phyloP scores from a whole-genome alignment of 2,888 invertebrate genomes.

The Tribolium freemani region DNA sequence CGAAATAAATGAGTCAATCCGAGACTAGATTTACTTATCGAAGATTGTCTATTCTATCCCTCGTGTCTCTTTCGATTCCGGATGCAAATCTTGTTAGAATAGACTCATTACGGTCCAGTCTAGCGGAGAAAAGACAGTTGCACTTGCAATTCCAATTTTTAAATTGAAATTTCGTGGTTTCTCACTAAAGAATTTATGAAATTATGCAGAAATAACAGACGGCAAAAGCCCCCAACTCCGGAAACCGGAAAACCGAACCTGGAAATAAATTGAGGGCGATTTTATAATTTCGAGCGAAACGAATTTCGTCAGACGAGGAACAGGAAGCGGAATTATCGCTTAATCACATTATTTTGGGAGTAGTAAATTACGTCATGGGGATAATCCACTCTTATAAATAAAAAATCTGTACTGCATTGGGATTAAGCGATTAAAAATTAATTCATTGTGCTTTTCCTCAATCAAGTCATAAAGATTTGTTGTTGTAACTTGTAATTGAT shows the following conservation, averaged over 20 bases:
- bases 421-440: too few relatives aligned
- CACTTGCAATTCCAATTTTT: too few relatives aligned
- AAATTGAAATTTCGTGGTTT: too few relatives aligned
- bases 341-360: neutral
- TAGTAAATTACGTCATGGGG: neutral
- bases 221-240: neutral
- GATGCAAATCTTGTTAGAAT: slow-evolving; percentile 9
- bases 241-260: neutral
- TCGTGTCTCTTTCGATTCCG: slow-evolving; percentile 10
- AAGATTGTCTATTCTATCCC: slow-evolving; percentile 23
- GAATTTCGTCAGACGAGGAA: neutral
- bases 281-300: neutral
- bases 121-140: neutral
- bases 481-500: too few relatives aligned
- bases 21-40: slow-evolving; percentile 40
- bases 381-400: neutral
- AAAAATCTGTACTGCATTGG: too few relatives aligned
- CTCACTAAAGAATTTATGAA: neutral
- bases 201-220: neutral
- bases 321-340: neutral
- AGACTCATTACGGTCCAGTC: neutral
- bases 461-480: too few relatives aligned
- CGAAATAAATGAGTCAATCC: slow-evolving; percentile 40
- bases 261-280: neutral
- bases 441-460: too few relatives aligned